phyloP scores from a whole-genome alignment of 2,888 invertebrate species.

The Hirtodrosophila alboralis region DNA sequence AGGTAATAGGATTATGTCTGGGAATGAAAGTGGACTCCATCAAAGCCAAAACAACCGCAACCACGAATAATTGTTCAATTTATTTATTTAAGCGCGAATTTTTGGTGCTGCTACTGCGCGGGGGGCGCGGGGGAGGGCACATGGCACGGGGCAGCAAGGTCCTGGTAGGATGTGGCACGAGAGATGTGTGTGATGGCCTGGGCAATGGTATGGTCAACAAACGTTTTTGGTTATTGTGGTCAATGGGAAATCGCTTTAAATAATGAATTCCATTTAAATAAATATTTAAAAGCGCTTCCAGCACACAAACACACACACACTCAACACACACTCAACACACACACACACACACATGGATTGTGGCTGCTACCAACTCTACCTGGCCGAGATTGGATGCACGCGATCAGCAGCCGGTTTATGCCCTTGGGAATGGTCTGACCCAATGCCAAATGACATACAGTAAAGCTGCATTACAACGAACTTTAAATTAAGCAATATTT shows the following conservation, averaged over 20 bases:
- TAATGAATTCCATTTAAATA: slow-evolving; percentile 73
- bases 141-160: too few relatives aligned
- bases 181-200: too few relatives aligned
- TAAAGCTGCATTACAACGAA: too few relatives aligned
- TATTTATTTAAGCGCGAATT: slow-evolving; percentile 74
- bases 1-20: slow-evolving; percentile 70
- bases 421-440: slow-evolving; percentile 23
- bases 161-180: too few relatives aligned
- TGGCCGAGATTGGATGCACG: slow-evolving; percentile 7
- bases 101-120: slow-evolving; percentile 11
- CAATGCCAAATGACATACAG: slow-evolving; percentile 37
- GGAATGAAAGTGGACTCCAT: slow-evolving; percentile 49
- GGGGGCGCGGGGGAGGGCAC: too few relatives aligned
- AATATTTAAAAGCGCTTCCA: slow-evolving; percentile 72
- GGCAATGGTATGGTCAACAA: slow-evolving; percentile 42
- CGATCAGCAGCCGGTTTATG: slow-evolving; percentile 12
- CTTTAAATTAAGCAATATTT: too few relatives aligned
- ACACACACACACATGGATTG: too few relatives aligned
- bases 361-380: too few relatives aligned
- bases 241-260: slow-evolving; percentile 74
- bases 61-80: slow-evolving; percentile 77
- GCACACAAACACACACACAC: slow-evolving; percentile 45
- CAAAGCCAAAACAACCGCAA: slow-evolving; percentile 78
- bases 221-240: slow-evolving; percentile 72
- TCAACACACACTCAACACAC: neutral